Conservation (phyloP, 2,113 vertebrate species). For the Crotophaga sulcirostris region DNA sequence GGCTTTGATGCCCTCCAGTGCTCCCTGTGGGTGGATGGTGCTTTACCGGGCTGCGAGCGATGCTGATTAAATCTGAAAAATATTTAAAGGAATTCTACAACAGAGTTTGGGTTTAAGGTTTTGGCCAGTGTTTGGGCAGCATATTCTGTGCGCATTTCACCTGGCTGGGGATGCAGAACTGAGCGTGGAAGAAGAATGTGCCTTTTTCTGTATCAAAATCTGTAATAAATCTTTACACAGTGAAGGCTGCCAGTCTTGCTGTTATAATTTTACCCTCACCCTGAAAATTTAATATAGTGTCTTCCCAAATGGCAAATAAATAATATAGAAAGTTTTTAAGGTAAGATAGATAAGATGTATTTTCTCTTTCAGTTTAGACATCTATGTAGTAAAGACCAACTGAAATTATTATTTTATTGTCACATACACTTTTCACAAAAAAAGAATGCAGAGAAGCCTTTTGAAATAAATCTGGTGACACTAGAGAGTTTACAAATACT, state of each 20-base stretch:
- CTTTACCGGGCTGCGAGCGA: not conserved
- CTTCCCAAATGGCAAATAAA: slow-evolving; percentile 38
- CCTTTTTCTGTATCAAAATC: not conserved
- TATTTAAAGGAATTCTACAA: not conserved
- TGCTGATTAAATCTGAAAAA: not conserved
- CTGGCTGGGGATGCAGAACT: not conserved
- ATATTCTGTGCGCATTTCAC: not conserved
- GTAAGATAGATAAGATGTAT: slow-evolving; percentile 2
- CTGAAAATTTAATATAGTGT: slow-evolving; percentile 36
- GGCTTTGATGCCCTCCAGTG: not conserved
- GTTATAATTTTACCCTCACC: slow-evolving; percentile 9
- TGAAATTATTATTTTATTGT: slow-evolving; percentile 68
- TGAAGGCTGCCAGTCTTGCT: slow-evolving; percentile 1
- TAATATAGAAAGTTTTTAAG: slow-evolving; percentile 14
- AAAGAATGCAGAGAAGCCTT: slow-evolving; percentile 69
- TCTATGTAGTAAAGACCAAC: slow-evolving; percentile 40
- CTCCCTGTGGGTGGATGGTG: not conserved
- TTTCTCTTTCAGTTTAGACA: slow-evolving; percentile 17
- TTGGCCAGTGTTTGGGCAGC: not conserved
- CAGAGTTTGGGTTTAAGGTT: no score
- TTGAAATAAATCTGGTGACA: slow-evolving; percentile 81
- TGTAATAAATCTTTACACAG: not conserved
- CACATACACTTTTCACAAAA: slow-evolving; percentile 72
- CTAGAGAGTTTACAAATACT: slow-evolving; percentile 87
- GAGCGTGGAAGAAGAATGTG: not conserved